Evolutionary conservation across 2,797 vertebrate genomes (phyloP), one percentile per base, ranked within the genome.

Genomic region (Salmo trutta): DNA sequence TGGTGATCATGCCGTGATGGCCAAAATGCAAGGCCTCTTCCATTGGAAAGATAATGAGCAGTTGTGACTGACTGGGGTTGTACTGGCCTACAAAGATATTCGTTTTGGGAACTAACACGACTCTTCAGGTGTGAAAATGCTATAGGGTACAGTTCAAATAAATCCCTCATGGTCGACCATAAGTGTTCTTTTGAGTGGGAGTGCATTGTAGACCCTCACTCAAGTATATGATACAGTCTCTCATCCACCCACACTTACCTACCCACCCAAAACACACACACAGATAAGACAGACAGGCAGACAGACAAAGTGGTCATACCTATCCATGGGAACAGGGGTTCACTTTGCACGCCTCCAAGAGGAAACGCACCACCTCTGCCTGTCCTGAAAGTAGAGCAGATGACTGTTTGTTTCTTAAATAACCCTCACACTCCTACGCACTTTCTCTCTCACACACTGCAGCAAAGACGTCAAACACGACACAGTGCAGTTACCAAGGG

Each of bases 1-100:
- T 97, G 86, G 96, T 97, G 77, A 99, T 96, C 1, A 99, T 96
- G 7, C 99, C 98, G 0, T 99, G 98, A 90, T 99, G 98, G 86
- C 97, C 97, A 1, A 99, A 99, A 88, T 99, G 98, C 83, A 98
- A 94, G 0, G 97, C 98, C 87, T 99, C 98, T 0, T 99, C 98
- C 95, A 98, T 98, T 0, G 98, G 27, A 1, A 54, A 16, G 27
- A 67, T 62, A 3, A 10, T 14, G 59, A 64, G 59, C 41, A 12
- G 41, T 21, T 21, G 59, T 64, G 21, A 24, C 59, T 21, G 21
- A n/a, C 24, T 64, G 59, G 12, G 59, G 59, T 21, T 27, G 21
- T 21, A 64, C 8, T 10, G 21, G 21, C 21, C 5, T 24, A 64
- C 59, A 64, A 47, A 64, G 21, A 12, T 21, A 64, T 24, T 64